These are phyloP conservation scores for Ranitomeya variabilis DNA, from an alignment of 2,113 vertebrate genomes.

Conservation along the genomic window DNA sequence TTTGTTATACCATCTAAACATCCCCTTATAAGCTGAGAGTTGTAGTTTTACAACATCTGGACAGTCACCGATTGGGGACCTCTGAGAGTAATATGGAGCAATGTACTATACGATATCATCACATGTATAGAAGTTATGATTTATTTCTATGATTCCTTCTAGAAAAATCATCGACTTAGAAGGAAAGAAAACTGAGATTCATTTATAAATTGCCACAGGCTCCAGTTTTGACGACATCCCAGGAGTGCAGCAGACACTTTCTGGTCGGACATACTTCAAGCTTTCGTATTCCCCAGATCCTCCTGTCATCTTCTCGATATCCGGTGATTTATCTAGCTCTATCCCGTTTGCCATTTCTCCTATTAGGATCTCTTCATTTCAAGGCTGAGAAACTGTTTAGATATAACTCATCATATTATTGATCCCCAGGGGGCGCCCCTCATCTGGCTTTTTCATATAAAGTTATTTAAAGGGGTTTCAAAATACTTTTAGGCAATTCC, in stretches of 20 bases:
- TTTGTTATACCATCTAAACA: too few relatives aligned
- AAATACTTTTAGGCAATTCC: neutral
- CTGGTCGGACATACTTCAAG: neutral
- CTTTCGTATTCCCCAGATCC: conserved; percentile 1
- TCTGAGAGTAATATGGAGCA: neutral
- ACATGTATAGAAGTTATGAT: neutral
- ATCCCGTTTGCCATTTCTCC: conserved; percentile 13
- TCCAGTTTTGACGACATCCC: conserved; percentile 9
- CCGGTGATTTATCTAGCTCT: conserved; percentile 48
- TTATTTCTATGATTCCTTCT: neutral
- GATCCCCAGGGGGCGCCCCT: neutral
- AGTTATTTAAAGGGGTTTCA: neutral
- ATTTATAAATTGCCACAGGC: neutral
- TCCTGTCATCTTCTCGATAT: conserved; percentile 13
- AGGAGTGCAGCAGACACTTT: conserved; percentile 16
- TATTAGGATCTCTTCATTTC: conserved; percentile 46
- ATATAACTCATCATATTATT: conserved; percentile 50
- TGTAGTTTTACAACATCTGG: neutral
- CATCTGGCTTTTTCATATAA: neutral
- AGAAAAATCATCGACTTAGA: neutral
- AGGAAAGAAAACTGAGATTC: neutral
- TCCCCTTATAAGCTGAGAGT: too few relatives aligned
- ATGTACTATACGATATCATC: neutral
- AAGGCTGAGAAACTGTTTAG: conserved; percentile 3
- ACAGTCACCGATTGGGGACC: neutral